These are phyloP conservation scores for Odobenus rosmarus DNA, from an alignment of 2,113 vertebrate species.

Conservation along the genomic window DNA sequence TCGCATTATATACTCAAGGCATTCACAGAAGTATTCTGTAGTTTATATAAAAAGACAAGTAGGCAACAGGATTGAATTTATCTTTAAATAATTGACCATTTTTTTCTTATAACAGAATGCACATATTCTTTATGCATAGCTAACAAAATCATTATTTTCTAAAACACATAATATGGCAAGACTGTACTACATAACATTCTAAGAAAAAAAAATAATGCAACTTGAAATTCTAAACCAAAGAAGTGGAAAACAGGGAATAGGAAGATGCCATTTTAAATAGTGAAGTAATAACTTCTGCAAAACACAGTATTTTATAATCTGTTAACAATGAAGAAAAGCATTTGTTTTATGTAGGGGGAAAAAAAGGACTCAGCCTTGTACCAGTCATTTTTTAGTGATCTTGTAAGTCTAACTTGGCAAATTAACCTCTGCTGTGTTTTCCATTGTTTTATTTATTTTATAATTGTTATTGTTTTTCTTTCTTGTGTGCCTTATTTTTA, in stretches of 20 bases:
- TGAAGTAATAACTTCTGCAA: background rate
- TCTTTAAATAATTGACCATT: background rate
- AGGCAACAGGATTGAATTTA: background rate
- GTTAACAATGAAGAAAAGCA: background rate
- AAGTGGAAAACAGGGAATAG: background rate
- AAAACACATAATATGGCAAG: background rate
- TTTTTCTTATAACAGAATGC: background rate
- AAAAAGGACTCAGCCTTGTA: background rate
- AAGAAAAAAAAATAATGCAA: background rate
- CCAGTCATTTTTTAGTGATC: background rate
- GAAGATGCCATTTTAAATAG: background rate
- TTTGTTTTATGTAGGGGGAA: background rate
- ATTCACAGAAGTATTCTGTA: background rate
- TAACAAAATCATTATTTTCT: background rate
- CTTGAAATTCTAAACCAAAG: background rate
- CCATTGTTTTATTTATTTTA: background rate
- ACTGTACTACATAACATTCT: background rate
- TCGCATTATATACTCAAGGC: background rate
- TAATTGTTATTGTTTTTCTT: background rate
- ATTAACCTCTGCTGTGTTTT: background rate
- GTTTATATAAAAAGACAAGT: background rate
- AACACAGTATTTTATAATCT: background rate
- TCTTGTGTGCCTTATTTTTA: background rate
- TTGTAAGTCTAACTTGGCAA: background rate
- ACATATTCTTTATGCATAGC: background rate